Evolutionary conservation across 2,888 invertebrate genomes (phyloP), one percentile per base, ranked within the genome.

Genomic region (Smittia aterrima): DNA sequence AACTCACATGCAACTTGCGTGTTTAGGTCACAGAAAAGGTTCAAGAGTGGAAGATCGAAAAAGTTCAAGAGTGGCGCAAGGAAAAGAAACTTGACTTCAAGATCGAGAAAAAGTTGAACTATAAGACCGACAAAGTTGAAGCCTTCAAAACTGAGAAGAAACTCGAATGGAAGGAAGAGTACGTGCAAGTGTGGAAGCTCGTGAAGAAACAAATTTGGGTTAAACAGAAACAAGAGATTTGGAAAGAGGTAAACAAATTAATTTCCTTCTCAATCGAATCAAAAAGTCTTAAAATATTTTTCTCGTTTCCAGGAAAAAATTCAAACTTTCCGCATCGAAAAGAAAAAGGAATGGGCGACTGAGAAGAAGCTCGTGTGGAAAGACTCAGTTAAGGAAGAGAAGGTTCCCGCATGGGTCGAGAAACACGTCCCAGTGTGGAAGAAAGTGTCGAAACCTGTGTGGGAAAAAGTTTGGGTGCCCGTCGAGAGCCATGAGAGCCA

Each of bases 301-400:
- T 32, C 32, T 32, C 4, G 3, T 32, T 32, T 32, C 4, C 32
- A 32, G 25, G 70, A 70, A 27, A 70, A 70, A 16, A 27, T 70
- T 25, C 53, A 70, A 70, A 53, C 22, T 4, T 25, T 40, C n/a
- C 24, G 70, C 24, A 53, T 24, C 6, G 70, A 70, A 20, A 87
- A 87, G 79, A 87, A 87, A 79, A 85, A 87, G 77, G 84, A 82
- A 25, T 89, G 88, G 87, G 84, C 85, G 1, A 86, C 85, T 0
- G 86, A 88, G 74, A 89, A 89, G 82, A 89, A 89, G 78, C 80
- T 89, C 18, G 87, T 88, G 79, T 89, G 89, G 89, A 87, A 76
- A 74, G 75, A 76, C 38, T 88, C 27, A n/a, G 62, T 72, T 16
- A 62, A 62, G 22, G 72, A 72, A 62, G 62, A 62, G 32, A 72